These are phyloP conservation scores for Pachliopta kotzebuea DNA, from an alignment of 2,888 invertebrate genomes.

Conservation along the genomic window DNA sequence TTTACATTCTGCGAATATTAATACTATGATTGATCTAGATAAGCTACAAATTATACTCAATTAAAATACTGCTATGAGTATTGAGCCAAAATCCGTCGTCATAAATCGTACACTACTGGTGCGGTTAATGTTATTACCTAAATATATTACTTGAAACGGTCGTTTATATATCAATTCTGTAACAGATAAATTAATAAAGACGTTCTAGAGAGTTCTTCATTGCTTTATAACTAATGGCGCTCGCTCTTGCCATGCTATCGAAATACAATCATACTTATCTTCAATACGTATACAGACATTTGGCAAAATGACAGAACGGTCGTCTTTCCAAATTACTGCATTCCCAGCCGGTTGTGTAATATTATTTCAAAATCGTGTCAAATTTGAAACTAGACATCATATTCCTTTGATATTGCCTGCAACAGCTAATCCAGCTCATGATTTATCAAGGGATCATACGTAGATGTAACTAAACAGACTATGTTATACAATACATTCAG, in stretches of 20 bases:
- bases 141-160: slow-evolving; percentile 22
- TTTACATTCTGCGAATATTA: slow-evolving; percentile 22
- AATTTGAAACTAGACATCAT: slow-evolving; percentile 18
- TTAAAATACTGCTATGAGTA: slow-evolving; percentile 26
- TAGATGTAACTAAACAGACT: neutral
- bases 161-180: slow-evolving; percentile 16
- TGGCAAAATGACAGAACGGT: slow-evolving; percentile 40
- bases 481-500: neutral
- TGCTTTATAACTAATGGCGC: neutral
- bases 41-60: slow-evolving; percentile 27
- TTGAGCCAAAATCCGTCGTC: slow-evolving; percentile 31
- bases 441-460: neutral
- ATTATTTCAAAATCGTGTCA: slow-evolving; percentile 20
- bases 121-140: slow-evolving; percentile 21
- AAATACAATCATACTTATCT: slow-evolving; percentile 18
- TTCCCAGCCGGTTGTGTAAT: slow-evolving; percentile 40
- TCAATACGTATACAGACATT: slow-evolving; percentile 26
- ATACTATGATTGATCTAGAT: slow-evolving; percentile 29
- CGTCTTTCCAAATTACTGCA: slow-evolving; percentile 37
- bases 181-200: neutral
- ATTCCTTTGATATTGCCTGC: neutral
- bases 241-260: slow-evolving; percentile 3
- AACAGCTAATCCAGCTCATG: neutral
- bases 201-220: slow-evolving; percentile 15
- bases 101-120: slow-evolving; percentile 26